These are phyloP conservation scores for Todiramphus chloris DNA, from an alignment of 2,113 vertebrate species.

Conservation along the genomic window DNA sequence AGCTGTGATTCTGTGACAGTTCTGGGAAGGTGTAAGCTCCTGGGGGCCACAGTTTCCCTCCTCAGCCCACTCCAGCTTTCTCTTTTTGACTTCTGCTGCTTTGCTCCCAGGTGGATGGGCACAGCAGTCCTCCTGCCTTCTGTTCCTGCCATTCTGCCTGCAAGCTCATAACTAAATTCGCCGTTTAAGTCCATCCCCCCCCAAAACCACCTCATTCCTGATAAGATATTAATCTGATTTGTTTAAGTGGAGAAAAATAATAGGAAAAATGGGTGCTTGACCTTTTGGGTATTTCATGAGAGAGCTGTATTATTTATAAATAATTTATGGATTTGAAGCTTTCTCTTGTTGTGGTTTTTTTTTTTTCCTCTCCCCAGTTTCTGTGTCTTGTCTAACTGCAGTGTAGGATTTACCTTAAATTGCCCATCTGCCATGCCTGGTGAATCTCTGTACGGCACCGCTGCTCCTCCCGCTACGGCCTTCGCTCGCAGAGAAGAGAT, in stretches of 20 bases:
- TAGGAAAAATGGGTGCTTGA: neutral
- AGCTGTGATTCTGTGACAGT: neutral
- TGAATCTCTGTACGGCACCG: neutral
- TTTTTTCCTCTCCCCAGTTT: neutral
- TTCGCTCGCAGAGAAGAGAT: neutral
- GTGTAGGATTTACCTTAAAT: slow-evolving; percentile 46
- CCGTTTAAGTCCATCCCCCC: neutral
- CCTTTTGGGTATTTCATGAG: slow-evolving; percentile 48
- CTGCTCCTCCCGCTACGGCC: neutral
- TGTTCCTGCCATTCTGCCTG: neutral
- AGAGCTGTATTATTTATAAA: slow-evolving; percentile 40
- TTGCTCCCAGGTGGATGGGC: neutral
- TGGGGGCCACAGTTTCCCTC: neutral
- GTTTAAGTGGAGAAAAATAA: neutral
- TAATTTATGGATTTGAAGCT: slow-evolving; percentile 47
- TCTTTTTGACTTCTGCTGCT: neutral
- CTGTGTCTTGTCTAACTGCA: neutral
- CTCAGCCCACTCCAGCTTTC: neutral
- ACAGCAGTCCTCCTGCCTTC: neutral
- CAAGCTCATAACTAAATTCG: neutral
- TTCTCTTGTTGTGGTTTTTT: neutral
- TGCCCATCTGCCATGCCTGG: neutral
- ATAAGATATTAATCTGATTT: neutral
- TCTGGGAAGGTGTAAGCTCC: neutral
- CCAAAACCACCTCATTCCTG: neutral